Evolutionary conservation across 2,113 vertebrate species (phyloP).

Genomic region (Muntiacus reevesi): DNA sequence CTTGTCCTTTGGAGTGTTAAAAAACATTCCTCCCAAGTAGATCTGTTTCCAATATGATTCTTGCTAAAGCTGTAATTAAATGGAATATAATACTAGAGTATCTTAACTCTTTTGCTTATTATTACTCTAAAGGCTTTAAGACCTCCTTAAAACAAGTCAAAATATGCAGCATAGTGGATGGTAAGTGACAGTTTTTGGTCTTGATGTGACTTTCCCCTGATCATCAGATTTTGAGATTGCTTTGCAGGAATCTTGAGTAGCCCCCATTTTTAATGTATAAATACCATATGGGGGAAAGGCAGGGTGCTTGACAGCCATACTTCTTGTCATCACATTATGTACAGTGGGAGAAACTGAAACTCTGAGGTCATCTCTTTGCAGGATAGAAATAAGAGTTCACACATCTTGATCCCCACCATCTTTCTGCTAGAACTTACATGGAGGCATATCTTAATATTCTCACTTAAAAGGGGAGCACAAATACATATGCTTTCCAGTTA

Average conservation of each 20-base stretch:
- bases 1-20: not conserved
- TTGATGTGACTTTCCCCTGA: not conserved
- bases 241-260: not conserved
- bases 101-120: constrained; percentile 22
- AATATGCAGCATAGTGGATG: not conserved
- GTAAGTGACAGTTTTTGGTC: not conserved
- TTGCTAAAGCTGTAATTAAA: constrained; percentile 59
- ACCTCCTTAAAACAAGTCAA: constrained; percentile 16
- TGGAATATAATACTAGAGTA: not conserved
- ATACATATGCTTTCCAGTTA: not conserved
- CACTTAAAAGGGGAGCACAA: not conserved
- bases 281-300: not conserved
- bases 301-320: not conserved
- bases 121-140: not conserved
- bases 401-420: not conserved
- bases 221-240: not conserved
- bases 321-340: not conserved
- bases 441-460: not conserved
- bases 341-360: not conserved
- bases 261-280: not conserved
- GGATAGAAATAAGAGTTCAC: not conserved
- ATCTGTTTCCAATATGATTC: constrained; percentile 35
- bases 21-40: not conserved
- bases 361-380: not conserved
- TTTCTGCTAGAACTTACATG: not conserved